phyloP scores from a whole-genome alignment of 1,140 invertebrate species.

The Pantala flavescens region DNA sequence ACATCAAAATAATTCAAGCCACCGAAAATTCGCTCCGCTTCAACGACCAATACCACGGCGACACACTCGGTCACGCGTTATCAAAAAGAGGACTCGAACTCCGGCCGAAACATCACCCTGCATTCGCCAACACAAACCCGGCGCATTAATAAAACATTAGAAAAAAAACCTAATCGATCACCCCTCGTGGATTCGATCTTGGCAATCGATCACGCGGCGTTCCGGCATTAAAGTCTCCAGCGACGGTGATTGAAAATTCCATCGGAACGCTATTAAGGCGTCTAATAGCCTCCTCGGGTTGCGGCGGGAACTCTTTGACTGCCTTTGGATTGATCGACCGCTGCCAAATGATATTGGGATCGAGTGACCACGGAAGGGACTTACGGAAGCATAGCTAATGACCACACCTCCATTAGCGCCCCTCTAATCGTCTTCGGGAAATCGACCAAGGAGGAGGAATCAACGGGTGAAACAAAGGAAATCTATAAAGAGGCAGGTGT shows the following conservation, averaged over 20 bases:
- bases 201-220: not conserved
- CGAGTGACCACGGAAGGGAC: not conserved
- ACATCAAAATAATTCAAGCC: no score
- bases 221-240: not conserved
- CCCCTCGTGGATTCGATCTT: not conserved
- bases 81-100: no score
- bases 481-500: slow-evolving; percentile 9
- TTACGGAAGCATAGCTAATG: not conserved
- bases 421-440: not conserved
- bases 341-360: not conserved
- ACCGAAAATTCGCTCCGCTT: no score
- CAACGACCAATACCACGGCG: no score
- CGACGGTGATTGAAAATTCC: slow-evolving; percentile 2
- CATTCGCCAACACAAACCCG: no score
- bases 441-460: not conserved
- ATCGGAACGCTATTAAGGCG: not conserved
- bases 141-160: no score
- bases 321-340: not conserved
- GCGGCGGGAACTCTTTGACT: not conserved
- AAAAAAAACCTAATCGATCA: no score
- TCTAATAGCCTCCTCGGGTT: not conserved
- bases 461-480: not conserved
- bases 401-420: not conserved
- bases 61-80: no score
- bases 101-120: no score